Base-by-base conservation (phyloP, 1,140 invertebrate genomes). In the Drosophila teissieri region DNA sequence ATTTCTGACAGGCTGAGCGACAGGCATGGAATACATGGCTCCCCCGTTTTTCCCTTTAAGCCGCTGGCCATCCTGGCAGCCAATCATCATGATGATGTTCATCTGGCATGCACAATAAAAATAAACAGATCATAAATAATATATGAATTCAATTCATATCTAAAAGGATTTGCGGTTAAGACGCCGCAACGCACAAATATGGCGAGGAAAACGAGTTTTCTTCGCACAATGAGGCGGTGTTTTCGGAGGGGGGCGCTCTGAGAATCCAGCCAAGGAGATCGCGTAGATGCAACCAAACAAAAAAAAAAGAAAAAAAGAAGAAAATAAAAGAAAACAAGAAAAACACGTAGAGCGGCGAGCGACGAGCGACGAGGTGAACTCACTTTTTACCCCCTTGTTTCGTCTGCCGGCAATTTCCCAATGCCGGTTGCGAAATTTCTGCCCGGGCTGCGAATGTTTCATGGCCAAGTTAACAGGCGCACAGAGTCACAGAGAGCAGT, bases 101-200 rank as follows among this genome's bases (percentile, higher is more conserved):
- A 83, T 68, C 75, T 64, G 84, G 83, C 84, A 89, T 77, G 76
- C 68, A 89, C 84, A 88, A 88, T 89, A 88, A 88, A 89, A 84
- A 85, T 89, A 88, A 89, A 88, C 84, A 88, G 84, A 89, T 88
- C 84, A 88, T 88, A 88, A 88, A 88, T 88, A 88, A 88, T 80
- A 88, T 90, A 88, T 88, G 84, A 88, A 89, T 88, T 88, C 73
- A 88, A 88, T 88, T 88, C 84, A 88, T 88, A 89, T 88, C 84
- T 83, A 75, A 88, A 88, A 89, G 84, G 84, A 89, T 89, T 89
- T 88, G 84, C 80, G 84, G 84, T 88, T 84, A 83, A 88, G 79
- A 88, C 81, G 64, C 68, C 57, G 80, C 79, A 76, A 88, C 76
- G 80, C 83, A 89, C 85, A 84, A 84, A 84, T 84, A 89, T 89